These are phyloP conservation scores for Drymodes brunneopygia DNA, from an alignment of 2,113 vertebrate genomes.

Conservation along the genomic window DNA sequence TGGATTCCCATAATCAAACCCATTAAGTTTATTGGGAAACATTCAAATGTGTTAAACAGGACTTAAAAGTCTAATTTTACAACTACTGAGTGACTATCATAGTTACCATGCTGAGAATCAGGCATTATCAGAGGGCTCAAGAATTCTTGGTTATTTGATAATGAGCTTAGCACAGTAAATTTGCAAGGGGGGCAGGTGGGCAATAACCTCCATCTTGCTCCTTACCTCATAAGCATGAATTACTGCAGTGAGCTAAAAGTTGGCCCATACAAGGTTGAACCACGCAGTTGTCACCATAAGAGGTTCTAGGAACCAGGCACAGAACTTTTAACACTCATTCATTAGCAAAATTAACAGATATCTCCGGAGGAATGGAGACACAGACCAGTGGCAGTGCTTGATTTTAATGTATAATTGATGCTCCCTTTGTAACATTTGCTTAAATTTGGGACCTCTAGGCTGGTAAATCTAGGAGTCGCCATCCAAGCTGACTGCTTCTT, in stretches of 20 bases:
- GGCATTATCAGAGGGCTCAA: neutral
- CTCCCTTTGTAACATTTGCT: neutral
- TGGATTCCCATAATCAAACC: neutral
- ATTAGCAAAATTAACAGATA: neutral
- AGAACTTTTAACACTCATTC: neutral
- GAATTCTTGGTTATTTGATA: neutral
- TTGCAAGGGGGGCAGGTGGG: rapidly evolving
- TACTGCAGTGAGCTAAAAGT: neutral
- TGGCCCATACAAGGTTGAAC: neutral
- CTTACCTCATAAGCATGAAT: neutral
- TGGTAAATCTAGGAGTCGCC: neutral
- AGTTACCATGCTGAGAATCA: neutral
- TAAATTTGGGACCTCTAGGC: neutral
- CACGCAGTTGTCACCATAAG: neutral
- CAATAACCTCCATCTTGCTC: neutral
- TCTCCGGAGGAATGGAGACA: neutral
- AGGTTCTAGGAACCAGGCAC: neutral
- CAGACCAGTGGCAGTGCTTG: neutral
- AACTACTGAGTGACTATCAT: neutral
- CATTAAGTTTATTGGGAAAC: neutral
- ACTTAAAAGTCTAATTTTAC: neutral
- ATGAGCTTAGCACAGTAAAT: neutral
- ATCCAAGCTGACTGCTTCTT: neutral
- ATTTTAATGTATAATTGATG: neutral
- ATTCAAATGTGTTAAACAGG: neutral